phyloP scores from a whole-genome alignment of 2,113 vertebrate species.

The Apeltes quadracus region DNA sequence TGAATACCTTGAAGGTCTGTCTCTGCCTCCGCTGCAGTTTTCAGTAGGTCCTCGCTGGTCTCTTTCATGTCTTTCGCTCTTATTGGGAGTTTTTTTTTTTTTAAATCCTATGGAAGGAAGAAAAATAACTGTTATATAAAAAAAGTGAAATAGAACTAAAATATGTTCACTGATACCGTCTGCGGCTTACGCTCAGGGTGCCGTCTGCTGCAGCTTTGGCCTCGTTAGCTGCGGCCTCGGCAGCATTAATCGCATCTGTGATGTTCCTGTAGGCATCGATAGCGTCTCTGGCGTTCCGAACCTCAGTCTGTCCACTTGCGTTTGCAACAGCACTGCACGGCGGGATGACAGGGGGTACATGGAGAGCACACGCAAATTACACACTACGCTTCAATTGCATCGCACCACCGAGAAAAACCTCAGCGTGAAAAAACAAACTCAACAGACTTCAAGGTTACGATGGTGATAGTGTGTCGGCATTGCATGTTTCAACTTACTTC shows the following conservation, averaged over 20 bases:
- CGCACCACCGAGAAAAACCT: not conserved
- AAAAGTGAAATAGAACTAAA: not conserved
- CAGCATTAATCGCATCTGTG: constrained; percentile 87
- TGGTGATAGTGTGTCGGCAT: not conserved
- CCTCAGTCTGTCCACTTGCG: constrained; percentile 81
- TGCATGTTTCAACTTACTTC: constrained; percentile 77
- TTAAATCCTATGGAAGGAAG: constrained; percentile 83
- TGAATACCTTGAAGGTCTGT: constrained; percentile 81
- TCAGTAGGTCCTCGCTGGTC: constrained; percentile 73
- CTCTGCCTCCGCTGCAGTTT: constrained; percentile 75
- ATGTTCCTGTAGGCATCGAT: constrained; percentile 92
- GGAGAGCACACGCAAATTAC: not conserved
- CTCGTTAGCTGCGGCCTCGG: constrained; percentile 86
- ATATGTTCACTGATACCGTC: not conserved
- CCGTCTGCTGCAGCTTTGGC: constrained; percentile 86
- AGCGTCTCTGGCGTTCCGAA: constrained; percentile 87
- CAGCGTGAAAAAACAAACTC: not conserved
- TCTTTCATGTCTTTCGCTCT: constrained; percentile 84
- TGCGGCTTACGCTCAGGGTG: constrained; percentile 81
- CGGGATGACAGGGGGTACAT: not conserved
- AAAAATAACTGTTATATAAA: not conserved
- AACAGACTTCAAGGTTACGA: not conserved
- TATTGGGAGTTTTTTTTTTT: constrained; percentile 81
- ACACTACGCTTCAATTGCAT: not conserved
- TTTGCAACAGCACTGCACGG: constrained; percentile 84